phyloP scores from a whole-genome alignment of 2,113 vertebrate species.

The Cyphomyrus discorhynchus region DNA sequence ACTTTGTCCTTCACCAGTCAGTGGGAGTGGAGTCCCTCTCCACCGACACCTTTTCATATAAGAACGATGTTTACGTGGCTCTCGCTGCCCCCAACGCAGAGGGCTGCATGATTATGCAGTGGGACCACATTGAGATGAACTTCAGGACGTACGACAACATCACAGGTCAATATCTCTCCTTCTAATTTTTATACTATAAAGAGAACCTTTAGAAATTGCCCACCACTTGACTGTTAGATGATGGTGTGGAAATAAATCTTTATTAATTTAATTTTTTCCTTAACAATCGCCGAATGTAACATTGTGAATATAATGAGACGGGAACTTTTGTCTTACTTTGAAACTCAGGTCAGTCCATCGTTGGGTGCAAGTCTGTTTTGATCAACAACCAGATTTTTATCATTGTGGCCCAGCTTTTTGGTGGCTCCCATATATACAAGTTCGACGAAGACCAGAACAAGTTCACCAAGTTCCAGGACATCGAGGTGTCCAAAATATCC shows the following conservation, averaged over 20 bases:
- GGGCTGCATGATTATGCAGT: constrained; percentile 94
- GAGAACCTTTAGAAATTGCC: background rate
- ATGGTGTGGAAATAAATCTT: background rate
- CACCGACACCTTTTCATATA: constrained; percentile 85
- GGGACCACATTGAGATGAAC: constrained; percentile 96
- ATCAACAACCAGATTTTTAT: constrained; percentile 86
- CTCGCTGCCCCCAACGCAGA: constrained; percentile 88
- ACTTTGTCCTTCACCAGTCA: constrained; percentile 90
- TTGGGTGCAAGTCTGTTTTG: constrained; percentile 87
- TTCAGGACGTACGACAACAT: constrained; percentile 96
- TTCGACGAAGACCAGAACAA: constrained; percentile 89
- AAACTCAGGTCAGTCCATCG: constrained; percentile 82
- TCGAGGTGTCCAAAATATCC: constrained; percentile 88
- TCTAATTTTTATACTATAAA: background rate
- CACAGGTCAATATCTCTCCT: constrained; percentile 69
- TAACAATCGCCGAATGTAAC: background rate
- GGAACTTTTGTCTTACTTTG: background rate
- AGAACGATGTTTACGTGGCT: constrained; percentile 89
- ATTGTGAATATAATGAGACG: background rate
- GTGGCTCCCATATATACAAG: constrained; percentile 90
- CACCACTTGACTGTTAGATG: background rate
- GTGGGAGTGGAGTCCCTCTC: constrained; percentile 88
- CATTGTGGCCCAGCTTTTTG: constrained; percentile 92
- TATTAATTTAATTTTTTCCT: background rate
- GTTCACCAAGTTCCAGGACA: constrained; percentile 92